Percentiles rank a stretch among this genome's conserved stretches.
phyloP scores from a whole-genome alignment of 2,888 invertebrate species.

The Gordius sp. region DNA sequence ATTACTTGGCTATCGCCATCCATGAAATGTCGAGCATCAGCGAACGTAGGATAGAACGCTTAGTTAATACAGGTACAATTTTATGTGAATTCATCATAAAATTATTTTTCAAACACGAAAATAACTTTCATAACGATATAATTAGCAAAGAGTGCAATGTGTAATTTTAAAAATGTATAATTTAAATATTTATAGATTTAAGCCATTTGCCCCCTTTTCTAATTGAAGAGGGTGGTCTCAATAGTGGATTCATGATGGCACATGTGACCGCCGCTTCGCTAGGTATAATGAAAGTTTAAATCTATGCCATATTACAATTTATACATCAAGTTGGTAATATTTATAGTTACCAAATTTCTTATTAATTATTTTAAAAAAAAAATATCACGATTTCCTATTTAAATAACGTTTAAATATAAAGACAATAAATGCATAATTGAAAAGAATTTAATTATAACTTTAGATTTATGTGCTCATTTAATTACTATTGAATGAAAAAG shows the following conservation, averaged over 20 bases:
- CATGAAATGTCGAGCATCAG: constrained; percentile 42
- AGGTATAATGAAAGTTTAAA: constrained; percentile 29
- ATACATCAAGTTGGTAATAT: not conserved
- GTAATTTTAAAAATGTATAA: not conserved
- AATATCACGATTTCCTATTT: too few relatives aligned
- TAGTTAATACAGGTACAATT: constrained; percentile 37
- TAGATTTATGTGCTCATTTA: too few relatives aligned
- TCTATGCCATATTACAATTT: constrained; percentile 16
- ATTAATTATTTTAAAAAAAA: too few relatives aligned
- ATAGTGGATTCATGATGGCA: constrained; percentile 43
- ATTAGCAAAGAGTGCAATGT: not conserved
- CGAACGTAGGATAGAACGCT: constrained; percentile 38
- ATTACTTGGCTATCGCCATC: constrained; percentile 40
- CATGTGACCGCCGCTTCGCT: constrained; percentile 41
- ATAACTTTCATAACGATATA: not conserved
- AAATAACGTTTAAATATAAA: too few relatives aligned
- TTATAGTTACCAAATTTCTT: not conserved
- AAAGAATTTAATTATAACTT: too few relatives aligned
- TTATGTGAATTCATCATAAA: not conserved
- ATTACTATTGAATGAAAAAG: too few relatives aligned
- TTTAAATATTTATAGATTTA: constrained; percentile 28
- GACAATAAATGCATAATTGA: too few relatives aligned
- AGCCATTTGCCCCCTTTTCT: constrained; percentile 41
- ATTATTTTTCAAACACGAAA: not conserved
- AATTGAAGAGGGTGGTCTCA: constrained; percentile 40